These are phyloP conservation scores for Eidolon helvum DNA, from an alignment of 2,113 vertebrate species.

Conservation along the genomic window DNA sequence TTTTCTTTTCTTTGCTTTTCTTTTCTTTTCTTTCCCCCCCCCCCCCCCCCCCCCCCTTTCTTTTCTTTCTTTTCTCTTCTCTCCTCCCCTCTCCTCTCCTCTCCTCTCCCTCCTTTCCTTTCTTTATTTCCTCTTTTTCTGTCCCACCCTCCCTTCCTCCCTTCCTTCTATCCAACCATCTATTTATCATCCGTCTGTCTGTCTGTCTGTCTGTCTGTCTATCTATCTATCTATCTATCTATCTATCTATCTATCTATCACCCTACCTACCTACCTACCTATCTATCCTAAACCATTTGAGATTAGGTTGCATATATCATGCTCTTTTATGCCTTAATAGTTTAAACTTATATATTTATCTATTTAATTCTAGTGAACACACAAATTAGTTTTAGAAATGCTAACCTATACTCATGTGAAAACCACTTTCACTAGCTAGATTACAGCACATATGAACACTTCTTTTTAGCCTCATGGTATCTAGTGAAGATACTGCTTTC, in stretches of 20 bases:
- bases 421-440: conserved; percentile 3
- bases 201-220: not conserved
- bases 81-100: not conserved
- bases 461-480: not conserved
- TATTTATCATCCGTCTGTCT: not conserved
- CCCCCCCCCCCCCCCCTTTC: too few species aligned
- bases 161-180: not conserved
- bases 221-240: not conserved
- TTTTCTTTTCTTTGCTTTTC: too few species aligned
- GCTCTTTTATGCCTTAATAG: not conserved
- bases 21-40: too few species aligned
- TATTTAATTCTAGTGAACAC: not conserved
- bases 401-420: not conserved
- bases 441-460: not conserved
- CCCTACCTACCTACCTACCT: not conserved
- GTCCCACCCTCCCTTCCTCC: too few species aligned
- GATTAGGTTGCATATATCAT: not conserved
- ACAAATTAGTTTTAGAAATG: conserved; percentile 9
- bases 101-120: not conserved
- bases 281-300: not conserved
- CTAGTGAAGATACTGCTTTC: not conserved
- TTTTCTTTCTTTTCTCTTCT: too few species aligned
- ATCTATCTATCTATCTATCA: not conserved
- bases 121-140: too few species aligned
- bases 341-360: conserved; percentile 10